Conservation (phyloP, 2,888 invertebrate species). For the Pedicia rivosa region DNA sequence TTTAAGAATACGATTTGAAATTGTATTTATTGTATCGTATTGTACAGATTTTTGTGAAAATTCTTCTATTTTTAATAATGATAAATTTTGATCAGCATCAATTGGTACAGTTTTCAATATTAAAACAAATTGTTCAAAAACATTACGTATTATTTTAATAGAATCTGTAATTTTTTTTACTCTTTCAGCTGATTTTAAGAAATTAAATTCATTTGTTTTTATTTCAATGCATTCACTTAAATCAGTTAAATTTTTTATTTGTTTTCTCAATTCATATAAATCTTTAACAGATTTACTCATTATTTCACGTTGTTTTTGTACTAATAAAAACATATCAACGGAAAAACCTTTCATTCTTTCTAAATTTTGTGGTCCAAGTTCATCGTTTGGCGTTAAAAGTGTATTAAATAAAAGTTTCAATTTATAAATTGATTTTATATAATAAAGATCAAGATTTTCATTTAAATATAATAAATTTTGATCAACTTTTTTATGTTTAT, state of each 20-base stretch:
- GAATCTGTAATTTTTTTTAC: constrained; percentile 14
- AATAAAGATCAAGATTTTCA: constrained; percentile 24
- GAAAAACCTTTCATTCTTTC: constrained; percentile 79
- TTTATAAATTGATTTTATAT: constrained; percentile 26
- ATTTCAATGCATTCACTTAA: not conserved
- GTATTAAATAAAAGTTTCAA: constrained; percentile 25
- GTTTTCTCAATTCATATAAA: constrained; percentile 38
- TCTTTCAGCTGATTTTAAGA: constrained; percentile 14
- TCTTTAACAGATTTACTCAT: constrained; percentile 40
- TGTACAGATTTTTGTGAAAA: not conserved
- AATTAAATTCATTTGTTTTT: constrained; percentile 12
- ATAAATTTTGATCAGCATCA: not conserved
- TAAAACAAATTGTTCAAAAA: constrained; percentile 50
- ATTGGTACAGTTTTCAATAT: constrained; percentile 46
- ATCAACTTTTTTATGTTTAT: constrained; percentile 34
- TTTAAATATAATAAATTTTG: constrained; percentile 25
- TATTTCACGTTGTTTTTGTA: constrained; percentile 46
- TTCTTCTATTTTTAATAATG: not conserved
- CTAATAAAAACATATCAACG: constrained; percentile 53
- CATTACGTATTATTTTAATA: constrained; percentile 21
- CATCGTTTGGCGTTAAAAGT: constrained; percentile 48
- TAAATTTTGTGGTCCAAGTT: constrained; percentile 63
- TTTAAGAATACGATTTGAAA: not conserved
- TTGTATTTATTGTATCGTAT: not conserved
- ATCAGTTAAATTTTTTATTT: constrained; percentile 22